phyloP scores from a whole-genome alignment of 2,888 invertebrate genomes.

The Eupeodes latifasciatus region DNA sequence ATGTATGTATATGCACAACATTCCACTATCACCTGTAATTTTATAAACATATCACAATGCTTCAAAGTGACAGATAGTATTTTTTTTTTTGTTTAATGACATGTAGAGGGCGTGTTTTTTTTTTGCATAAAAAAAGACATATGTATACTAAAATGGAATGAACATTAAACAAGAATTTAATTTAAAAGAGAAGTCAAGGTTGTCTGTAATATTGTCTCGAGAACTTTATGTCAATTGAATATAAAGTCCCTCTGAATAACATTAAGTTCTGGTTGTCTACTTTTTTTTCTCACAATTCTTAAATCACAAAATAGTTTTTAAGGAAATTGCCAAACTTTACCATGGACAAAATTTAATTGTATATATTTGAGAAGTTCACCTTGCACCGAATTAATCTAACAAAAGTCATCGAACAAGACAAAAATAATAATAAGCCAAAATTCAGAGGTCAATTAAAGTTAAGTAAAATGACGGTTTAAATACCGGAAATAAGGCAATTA shows the following conservation, averaged over 20 bases:
- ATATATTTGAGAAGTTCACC: constrained; percentile 52
- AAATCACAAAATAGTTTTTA: constrained; percentile 20
- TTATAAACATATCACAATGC: neutral
- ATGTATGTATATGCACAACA: constrained; percentile 1
- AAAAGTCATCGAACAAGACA: constrained; percentile 52
- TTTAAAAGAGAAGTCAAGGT: constrained; percentile 57
- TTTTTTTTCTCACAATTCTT: neutral
- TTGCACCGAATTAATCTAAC: constrained; percentile 49
- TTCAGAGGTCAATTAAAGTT: constrained; percentile 58
- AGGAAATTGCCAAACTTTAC: constrained; percentile 45
- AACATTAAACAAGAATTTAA: neutral
- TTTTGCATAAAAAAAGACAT: neutral
- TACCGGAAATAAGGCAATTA: constrained; percentile 64
- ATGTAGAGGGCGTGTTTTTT: constrained; percentile 51
- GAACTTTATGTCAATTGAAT: too few relatives aligned
- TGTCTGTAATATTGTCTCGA: constrained; percentile 18
- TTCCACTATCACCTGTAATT: constrained; percentile 48
- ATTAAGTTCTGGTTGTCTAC: neutral
- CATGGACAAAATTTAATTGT: constrained; percentile 22
- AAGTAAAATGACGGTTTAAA: neutral
- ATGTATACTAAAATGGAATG: constrained; percentile 18
- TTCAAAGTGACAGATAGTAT: constrained; percentile 37
- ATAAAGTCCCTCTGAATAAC: neutral
- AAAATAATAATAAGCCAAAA: constrained; percentile 44
- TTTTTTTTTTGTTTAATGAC: constrained; percentile 4